Conservation (phyloP, 2,888 invertebrate genomes). For the Dasypolia templi region DNA sequence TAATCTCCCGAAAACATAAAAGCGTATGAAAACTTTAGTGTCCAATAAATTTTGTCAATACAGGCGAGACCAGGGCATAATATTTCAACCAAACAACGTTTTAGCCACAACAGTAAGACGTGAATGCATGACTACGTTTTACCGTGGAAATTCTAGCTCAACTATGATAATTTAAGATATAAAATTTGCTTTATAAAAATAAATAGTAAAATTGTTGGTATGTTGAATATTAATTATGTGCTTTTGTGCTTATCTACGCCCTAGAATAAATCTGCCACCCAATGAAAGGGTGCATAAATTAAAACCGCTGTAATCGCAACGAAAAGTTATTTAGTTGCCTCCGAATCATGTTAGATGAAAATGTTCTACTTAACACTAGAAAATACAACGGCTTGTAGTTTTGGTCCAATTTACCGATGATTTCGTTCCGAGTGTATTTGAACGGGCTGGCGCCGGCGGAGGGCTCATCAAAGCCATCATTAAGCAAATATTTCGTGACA, state of each 20-base stretch:
- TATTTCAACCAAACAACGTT: slow-evolving; percentile 72
- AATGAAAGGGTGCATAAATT: slow-evolving; percentile 33
- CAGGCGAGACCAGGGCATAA: slow-evolving; percentile 73
- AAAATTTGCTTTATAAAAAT: slow-evolving; percentile 14
- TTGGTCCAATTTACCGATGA: slow-evolving; percentile 63
- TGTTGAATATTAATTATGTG: slow-evolving; percentile 28
- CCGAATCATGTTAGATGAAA: not conserved
- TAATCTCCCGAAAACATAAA: slow-evolving; percentile 85
- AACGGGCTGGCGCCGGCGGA: slow-evolving; percentile 45
- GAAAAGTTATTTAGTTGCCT: slow-evolving; percentile 1
- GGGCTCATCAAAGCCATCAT: slow-evolving; percentile 74
- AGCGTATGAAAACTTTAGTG: slow-evolving; percentile 86
- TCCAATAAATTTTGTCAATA: slow-evolving; percentile 85
- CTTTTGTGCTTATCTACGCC: slow-evolving; percentile 11
- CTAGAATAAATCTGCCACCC: slow-evolving; percentile 33
- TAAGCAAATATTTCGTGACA: slow-evolving; percentile 77
- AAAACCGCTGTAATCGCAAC: slow-evolving; percentile 31
- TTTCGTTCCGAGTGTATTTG: slow-evolving; percentile 69
- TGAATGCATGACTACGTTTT: slow-evolving; percentile 21
- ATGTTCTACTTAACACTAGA: not conserved
- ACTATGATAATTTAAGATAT: slow-evolving; percentile 13
- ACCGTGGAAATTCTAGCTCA: not conserved
- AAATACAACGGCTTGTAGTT: slow-evolving; percentile 37
- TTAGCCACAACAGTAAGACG: slow-evolving; percentile 58
- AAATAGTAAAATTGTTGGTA: slow-evolving; percentile 15